Evolutionary conservation across 2,113 vertebrate genomes (phyloP), one percentile per base, ranked within the genome.

Genomic region (Syngnathus scovelli): DNA sequence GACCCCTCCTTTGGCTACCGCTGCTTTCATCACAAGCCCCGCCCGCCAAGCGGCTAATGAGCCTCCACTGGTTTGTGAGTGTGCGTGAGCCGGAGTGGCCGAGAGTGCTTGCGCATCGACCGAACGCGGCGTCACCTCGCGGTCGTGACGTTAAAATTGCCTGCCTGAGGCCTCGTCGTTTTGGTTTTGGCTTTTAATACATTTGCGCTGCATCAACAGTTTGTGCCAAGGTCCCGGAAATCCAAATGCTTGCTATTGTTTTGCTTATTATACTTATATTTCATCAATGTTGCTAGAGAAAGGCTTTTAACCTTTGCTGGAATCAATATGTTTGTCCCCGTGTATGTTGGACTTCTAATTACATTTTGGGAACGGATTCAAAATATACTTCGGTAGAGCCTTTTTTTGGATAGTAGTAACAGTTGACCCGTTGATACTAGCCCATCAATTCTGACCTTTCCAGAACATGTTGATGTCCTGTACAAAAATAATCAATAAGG

Each of bases 11-110:
- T 70, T 82, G 63, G 66, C 75, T 70, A 67, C 19, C 61, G 56
- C 66, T 6, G 8, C 64, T 74, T 74, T 70, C 78, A 75, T 75
- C 78, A 71, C 64, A 41, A 23, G 72, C 80, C 68, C 73, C 79
- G 70, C 68, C 73, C 79, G 70, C 66, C 69, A 56, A 69, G 58
- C 1, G 27, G 63, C 56, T 87, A 85, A 89, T 84, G 84, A 89
- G 76, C 48, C 69, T 78, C 69, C 2, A 5, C 68, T 67, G 67
- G 65, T 59, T 68, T 62, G 64, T 55, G 70, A 61, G 68, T 71
- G 77, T 61, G 71, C 27, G 37, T 39, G 58, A 38, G 13, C 23
- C n/a, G 10, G 18, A 7, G 12, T 51, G 49, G 21, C 2, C 37
- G 44, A 48, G 69, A 72, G 74, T 71, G 70, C 73, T 69, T 6